These are phyloP conservation scores for Oceanodroma tethys DNA, from an alignment of 2,113 vertebrate species.

Conservation along the genomic window DNA sequence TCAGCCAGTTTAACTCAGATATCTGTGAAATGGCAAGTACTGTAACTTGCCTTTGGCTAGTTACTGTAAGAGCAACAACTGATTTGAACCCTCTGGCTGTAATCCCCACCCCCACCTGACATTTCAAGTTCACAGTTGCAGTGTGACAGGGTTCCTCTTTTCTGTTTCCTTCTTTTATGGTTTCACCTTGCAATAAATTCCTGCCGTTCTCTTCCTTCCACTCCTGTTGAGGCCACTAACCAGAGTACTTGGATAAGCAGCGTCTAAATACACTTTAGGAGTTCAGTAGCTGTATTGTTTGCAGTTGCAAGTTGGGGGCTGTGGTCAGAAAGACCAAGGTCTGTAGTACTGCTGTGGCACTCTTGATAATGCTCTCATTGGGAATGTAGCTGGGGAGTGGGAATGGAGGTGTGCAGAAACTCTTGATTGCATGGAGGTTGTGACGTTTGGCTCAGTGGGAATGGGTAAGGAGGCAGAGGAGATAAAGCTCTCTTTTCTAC, in stretches of 20 bases:
- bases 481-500: background rate
- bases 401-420: background rate
- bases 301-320: background rate
- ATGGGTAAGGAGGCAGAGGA: background rate
- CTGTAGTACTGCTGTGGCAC: background rate
- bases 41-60: background rate
- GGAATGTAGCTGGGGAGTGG: background rate
- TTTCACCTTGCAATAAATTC: background rate
- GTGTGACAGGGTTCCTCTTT: background rate
- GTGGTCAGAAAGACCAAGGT: background rate
- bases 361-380: background rate
- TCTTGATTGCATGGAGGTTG: background rate
- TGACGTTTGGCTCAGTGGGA: background rate
- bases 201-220: background rate
- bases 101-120: background rate
- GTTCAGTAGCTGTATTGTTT: background rate
- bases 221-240: background rate
- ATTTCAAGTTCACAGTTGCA: conserved; percentile 3
- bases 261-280: background rate
- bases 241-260: background rate
- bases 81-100: background rate
- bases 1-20: background rate
- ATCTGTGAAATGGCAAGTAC: background rate
- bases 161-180: background rate
- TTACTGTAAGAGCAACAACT: background rate